A percentile compares a stretch with the other conserved stretches of the same genome.
phyloP scores from a whole-genome alignment of 2,888 invertebrate genomes.

The Melolontha melolontha region DNA sequence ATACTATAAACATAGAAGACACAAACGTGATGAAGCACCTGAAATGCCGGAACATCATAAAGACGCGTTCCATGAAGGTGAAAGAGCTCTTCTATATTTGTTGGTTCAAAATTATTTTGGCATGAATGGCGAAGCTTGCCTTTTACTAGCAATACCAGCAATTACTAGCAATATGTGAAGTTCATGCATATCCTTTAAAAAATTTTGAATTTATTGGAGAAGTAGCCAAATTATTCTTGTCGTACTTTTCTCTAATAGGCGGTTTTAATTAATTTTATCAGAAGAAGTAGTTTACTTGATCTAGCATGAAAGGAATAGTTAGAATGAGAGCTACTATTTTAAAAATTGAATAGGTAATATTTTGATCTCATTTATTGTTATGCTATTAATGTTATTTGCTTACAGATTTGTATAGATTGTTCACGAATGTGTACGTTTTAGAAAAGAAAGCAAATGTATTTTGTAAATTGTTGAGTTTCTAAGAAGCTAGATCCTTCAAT shows the following conservation, averaged over 20 bases:
- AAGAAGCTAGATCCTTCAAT: too few relatives aligned
- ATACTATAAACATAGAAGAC: conserved; percentile 65
- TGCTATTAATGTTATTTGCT: too few relatives aligned
- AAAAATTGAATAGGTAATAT: too few relatives aligned
- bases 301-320: too few relatives aligned
- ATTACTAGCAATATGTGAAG: conserved; percentile 87
- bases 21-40: conserved; percentile 56
- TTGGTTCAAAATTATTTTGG: conserved; percentile 86
- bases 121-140: conserved; percentile 84
- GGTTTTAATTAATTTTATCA: background rate
- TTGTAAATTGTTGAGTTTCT: too few relatives aligned
- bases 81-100: conserved; percentile 83
- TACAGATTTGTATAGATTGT: too few relatives aligned
- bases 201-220: conserved; percentile 87
- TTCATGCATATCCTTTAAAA: conserved; percentile 81
- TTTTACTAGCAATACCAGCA: too few relatives aligned
- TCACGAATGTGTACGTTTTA: too few relatives aligned
- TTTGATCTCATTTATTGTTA: too few relatives aligned
- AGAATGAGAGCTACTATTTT: too few relatives aligned
- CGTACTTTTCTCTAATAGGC: conserved; percentile 66
- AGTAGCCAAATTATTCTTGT: conserved; percentile 83
- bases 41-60: conserved; percentile 64
- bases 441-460: too few relatives aligned
- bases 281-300: too few relatives aligned
- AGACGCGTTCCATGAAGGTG: conserved; percentile 81